Conservation (phyloP, 2,888 invertebrate species). For the Fissipunctia ypsillon region DNA sequence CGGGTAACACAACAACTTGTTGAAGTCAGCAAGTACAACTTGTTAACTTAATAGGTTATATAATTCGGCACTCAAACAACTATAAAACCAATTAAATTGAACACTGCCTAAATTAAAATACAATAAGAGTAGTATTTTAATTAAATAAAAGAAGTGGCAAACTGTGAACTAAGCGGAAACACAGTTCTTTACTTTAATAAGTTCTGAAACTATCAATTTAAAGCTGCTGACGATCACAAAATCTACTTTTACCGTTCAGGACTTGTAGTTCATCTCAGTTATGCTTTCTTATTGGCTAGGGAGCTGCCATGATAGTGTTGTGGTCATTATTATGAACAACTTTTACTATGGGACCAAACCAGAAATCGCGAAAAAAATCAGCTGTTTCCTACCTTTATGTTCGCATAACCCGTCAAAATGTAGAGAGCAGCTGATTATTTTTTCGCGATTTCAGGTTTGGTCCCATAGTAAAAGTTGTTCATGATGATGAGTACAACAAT, state of each 20-base stretch:
- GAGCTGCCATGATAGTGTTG: no score
- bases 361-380: no score
- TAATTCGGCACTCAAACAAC: background rate
- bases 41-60: background rate
- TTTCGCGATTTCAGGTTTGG: no score
- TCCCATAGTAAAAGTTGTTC: no score
- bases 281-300: no score
- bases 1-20: background rate
- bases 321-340: no score
- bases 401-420: no score
- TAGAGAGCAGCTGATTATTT: no score
- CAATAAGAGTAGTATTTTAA: background rate
- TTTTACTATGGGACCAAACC: no score
- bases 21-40: background rate
- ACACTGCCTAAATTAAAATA: background rate
- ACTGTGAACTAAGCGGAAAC: background rate
- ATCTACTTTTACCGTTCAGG: constrained; percentile 4
- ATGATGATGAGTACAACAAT: no score
- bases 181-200: background rate
- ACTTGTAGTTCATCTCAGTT: constrained; percentile 19
- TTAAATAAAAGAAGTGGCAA: background rate
- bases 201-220: background rate
- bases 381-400: no score
- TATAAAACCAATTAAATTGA: no score
- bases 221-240: constrained; percentile 9